These are phyloP conservation scores for Odontesthes bonariensis DNA, from an alignment of 2,113 vertebrate species.

Conservation along the genomic window DNA sequence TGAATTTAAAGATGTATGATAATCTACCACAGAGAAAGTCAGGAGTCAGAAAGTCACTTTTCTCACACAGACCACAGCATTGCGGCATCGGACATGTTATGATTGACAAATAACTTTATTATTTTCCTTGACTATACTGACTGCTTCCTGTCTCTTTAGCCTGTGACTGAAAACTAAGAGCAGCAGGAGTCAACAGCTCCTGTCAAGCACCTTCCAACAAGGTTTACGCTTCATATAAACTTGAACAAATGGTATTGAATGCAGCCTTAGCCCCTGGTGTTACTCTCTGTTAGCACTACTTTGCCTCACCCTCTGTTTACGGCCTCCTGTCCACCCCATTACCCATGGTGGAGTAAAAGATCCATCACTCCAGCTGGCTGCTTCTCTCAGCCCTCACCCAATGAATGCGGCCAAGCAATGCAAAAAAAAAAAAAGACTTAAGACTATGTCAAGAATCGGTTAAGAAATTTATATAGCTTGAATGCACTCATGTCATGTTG, in stretches of 20 bases:
- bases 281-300: slow-evolving; percentile 47
- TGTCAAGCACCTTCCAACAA: slow-evolving; percentile 46
- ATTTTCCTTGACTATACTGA: too few relatives aligned
- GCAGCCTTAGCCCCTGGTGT: slow-evolving; percentile 57
- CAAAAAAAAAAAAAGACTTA: slow-evolving; percentile 2
- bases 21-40: too few relatives aligned
- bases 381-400: slow-evolving; percentile 40
- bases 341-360: slow-evolving; percentile 66
- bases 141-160: slow-evolving; percentile 19
- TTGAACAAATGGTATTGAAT: slow-evolving; percentile 64
- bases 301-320: slow-evolving; percentile 52
- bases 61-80: too few relatives aligned
- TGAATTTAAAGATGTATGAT: too few relatives aligned
- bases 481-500: slow-evolving; percentile 40
- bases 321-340: slow-evolving; percentile 62
- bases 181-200: slow-evolving; percentile 49
- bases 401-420: slow-evolving; percentile 53
- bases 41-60: too few relatives aligned
- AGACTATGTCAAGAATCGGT: neutral
- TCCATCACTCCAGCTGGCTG: slow-evolving; percentile 60
- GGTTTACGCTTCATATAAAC: slow-evolving; percentile 62
- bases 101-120: too few relatives aligned
- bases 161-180: slow-evolving; percentile 56
- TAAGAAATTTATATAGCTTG: slow-evolving; percentile 28
- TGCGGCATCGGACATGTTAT: too few relatives aligned